These are phyloP conservation scores for Zosterops borbonicus DNA, from an alignment of 2,113 vertebrate species.

Conservation along the genomic window DNA sequence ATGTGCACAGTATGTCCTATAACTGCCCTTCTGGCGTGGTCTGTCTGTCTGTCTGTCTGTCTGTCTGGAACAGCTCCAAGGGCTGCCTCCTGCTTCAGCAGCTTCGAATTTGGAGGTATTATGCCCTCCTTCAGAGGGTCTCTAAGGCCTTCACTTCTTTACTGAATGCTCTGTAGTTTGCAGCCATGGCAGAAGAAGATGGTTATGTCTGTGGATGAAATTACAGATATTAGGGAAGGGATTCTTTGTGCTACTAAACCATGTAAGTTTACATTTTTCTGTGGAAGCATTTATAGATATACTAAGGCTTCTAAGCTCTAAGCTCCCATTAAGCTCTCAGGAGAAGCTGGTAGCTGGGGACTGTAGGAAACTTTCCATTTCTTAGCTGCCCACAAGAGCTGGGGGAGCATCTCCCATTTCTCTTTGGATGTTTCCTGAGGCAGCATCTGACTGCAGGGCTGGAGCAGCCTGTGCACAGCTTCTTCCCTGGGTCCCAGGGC, in stretches of 20 bases:
- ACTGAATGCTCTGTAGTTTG: background rate
- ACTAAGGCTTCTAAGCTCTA: background rate
- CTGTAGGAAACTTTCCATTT: background rate
- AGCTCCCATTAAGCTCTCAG: background rate
- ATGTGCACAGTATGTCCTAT: background rate
- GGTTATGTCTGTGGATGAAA: background rate
- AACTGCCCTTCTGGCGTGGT: rapidly evolving
- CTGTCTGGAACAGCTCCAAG: background rate
- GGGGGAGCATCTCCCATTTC: background rate
- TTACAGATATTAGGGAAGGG: background rate
- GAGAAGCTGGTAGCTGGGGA: background rate
- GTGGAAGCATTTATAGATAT: background rate
- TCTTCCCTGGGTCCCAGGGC: background rate
- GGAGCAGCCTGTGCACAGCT: background rate
- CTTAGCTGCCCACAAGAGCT: background rate
- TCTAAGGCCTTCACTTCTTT: background rate
- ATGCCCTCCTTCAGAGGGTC: background rate
- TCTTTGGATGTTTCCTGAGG: background rate
- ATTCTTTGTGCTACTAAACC: background rate
- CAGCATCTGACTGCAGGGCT: background rate
- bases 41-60: background rate
- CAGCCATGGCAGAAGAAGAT: background rate
- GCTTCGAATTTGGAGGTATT: background rate
- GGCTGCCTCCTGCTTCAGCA: background rate
- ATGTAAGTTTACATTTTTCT: background rate